Conservation (phyloP, 1,140 invertebrate genomes). For the Ostrea edulis region DNA sequence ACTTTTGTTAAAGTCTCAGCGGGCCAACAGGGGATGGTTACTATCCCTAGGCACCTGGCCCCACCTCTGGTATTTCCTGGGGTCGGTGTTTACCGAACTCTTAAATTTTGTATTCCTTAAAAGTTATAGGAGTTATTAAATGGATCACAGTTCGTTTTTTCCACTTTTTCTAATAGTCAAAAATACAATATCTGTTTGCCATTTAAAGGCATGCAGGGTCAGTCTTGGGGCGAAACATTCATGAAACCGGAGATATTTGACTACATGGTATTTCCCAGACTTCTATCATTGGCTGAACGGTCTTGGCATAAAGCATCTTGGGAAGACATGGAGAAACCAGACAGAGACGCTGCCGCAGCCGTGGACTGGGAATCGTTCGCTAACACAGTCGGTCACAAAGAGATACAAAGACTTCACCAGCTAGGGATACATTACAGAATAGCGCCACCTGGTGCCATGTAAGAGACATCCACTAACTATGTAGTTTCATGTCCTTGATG, state of each 20-base stretch:
- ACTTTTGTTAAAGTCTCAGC: too few relatives aligned
- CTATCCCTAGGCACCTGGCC: too few relatives aligned
- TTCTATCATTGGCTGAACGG: slow-evolving; percentile 74
- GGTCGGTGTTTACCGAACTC: too few relatives aligned
- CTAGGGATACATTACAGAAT: slow-evolving; percentile 70
- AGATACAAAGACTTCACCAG: slow-evolving; percentile 68
- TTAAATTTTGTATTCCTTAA: too few relatives aligned
- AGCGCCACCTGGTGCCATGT: slow-evolving; percentile 74
- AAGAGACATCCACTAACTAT: not conserved
- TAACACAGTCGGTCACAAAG: slow-evolving; percentile 67
- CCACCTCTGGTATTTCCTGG: too few relatives aligned
- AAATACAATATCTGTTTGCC: not conserved
- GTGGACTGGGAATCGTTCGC: slow-evolving; percentile 73
- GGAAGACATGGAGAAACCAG: slow-evolving; percentile 60
- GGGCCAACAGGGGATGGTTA: too few relatives aligned
- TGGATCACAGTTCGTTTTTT: too few relatives aligned
- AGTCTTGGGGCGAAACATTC: slow-evolving; percentile 70
- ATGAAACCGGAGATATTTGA: slow-evolving; percentile 65
- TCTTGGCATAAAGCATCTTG: slow-evolving; percentile 75
- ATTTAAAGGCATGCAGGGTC: slow-evolving; percentile 70
- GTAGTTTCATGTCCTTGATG: too few relatives aligned
- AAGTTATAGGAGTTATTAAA: too few relatives aligned
- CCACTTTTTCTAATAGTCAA: not conserved
- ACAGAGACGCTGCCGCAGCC: slow-evolving; percentile 42
- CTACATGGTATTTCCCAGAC: slow-evolving; percentile 72